Conservation (phyloP, 64 coral and sea anemone genomes). For the Astreopora myriophthalma region DNA sequence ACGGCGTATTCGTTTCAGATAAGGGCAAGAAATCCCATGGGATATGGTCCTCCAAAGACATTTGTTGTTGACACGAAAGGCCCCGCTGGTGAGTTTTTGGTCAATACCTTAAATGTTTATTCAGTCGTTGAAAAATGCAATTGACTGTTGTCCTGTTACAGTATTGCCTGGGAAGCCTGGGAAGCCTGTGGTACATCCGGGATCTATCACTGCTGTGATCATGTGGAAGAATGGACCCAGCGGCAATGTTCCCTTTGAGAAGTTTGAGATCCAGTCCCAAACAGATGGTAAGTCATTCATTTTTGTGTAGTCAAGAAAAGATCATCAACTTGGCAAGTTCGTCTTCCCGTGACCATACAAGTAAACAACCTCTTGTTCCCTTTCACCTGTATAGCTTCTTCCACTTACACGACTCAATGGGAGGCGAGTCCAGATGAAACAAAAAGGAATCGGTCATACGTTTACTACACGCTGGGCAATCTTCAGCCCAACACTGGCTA, state of each 20-base stretch:
- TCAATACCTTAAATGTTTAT: neutral
- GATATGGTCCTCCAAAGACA: conserved; percentile 65
- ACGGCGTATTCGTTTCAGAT: conserved; percentile 77
- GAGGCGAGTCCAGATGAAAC: conserved; percentile 63
- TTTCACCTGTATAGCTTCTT: conserved; percentile 5
- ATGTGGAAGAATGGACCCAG: conserved; percentile 84
- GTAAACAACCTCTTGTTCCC: neutral
- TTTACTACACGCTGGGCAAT: conserved; percentile 78
- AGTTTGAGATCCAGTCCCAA: conserved; percentile 85
- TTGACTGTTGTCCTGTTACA: neutral
- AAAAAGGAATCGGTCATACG: conserved; percentile 68
- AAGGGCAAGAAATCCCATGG: conserved; percentile 58
- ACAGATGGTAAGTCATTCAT: conserved; percentile 57
- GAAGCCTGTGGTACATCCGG: conserved; percentile 71
- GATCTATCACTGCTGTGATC: conserved; percentile 57
- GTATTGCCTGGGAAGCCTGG: conserved; percentile 60
- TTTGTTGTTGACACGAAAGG: conserved; percentile 74
- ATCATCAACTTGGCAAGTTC: no score
- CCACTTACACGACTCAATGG: conserved; percentile 58
- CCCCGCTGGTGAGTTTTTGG: conserved; percentile 44
- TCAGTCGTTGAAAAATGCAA: neutral
- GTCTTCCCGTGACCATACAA: no score
- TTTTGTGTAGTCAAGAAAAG: no score
- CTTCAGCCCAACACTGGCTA: conserved; percentile 76
- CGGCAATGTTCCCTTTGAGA: conserved; percentile 85